Base-by-base conservation (phyloP, 2,888 invertebrate genomes). In the Andrena minutula region DNA sequence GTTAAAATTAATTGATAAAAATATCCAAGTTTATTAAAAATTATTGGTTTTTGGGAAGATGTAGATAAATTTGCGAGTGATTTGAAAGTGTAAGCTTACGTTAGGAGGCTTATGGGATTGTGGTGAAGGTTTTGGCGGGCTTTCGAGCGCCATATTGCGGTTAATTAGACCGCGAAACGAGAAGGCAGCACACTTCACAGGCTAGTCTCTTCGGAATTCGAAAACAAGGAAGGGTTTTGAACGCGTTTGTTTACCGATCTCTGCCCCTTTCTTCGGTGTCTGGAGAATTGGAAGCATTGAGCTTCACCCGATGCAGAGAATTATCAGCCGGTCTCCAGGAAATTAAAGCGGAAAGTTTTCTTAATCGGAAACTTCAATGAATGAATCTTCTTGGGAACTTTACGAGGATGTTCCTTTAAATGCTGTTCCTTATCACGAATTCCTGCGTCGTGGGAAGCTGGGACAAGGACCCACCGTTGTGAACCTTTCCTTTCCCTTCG, bases 41-140 rank as follows among this genome's bases (percentile, higher is more conserved):
- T 0, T 8, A 28, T 2, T 7, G 10, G 10, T 28, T 5, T 26
- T 5, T 0, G 66, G 20, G 32, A 51, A 10, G 28, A 2, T 28
- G 8, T 12, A 58, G 30, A 66, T 2, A 30, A 32, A 8, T 8
- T 26, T 20, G 10, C n/a, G 35, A 8, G 10, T 23, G 20, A 4
- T 20, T 41, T 53, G 2, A 28, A 56, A 56, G 32, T 53, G 30
- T 26, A 61, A 66, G 61, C 66, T 32, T 66, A 65, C 49, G 30
- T 58, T n/a, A 58, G 66, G 79, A 82, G 82, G 76, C 26, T 72
- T 53, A 73, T 23, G 66, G 66, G 26, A 80, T 83, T 58, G 58
- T 51, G 56, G 41, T 56, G 58, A 32, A 71, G 72, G 56, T 72
- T 75, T 79, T 47, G 12, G 26, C 6, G 63, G 10, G 47, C 26